Evolutionary conservation across 2,888 invertebrate species (phyloP), one percentile per base, ranked within the genome.

Genomic region (Meta bourneti): DNA sequence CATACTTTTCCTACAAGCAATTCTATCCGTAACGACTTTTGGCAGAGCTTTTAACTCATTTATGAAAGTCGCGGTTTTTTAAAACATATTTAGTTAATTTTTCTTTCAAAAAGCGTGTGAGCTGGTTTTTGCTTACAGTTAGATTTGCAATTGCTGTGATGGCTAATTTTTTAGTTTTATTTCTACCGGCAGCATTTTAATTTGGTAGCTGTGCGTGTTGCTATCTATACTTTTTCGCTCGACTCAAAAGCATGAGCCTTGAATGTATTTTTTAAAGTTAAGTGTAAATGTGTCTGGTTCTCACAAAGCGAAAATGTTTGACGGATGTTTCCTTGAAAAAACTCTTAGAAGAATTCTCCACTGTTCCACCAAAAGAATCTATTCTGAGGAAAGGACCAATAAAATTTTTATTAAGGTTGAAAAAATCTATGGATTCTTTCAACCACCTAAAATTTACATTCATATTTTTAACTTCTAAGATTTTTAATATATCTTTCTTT

Each of bases 11-110:
- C 49, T n/a, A 81, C 71, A 34, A 74, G 83, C 71, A 83, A 83
- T 83, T 74, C 74, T 83, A 83, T 83, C 83, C 74, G 51, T 83
- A 83, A 83, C 83, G 83, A 83, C 83, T 20, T 49, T 83, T 83
- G 83, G 83, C 83, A 83, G 71, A 7, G 74, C 34, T 83, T 74
- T 83, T 83, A 83, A 83, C 70, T 82, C 70, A 82, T 82, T 82
- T 82, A 79, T 61, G 81, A 81, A 81, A 49, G 70, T 49, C 61
- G 81, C 16, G 61, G 61, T 81, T 70, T 81, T 79, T 81, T 48
- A 34, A 81, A 71, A 49, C 49, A 48, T 81, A 34, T 69, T 81
- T 48, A 51, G 70, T n/a, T 48, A 70, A 81, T 71, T 70, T 81
- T 70, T 81, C 61, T 81, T 81, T 81, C 20, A 81, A 16, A 49